Percentiles rank a stretch among this genome's conserved stretches.
phyloP scores from a whole-genome alignment of 1,140 invertebrate genomes.

The Drosophila trapezifrons region DNA sequence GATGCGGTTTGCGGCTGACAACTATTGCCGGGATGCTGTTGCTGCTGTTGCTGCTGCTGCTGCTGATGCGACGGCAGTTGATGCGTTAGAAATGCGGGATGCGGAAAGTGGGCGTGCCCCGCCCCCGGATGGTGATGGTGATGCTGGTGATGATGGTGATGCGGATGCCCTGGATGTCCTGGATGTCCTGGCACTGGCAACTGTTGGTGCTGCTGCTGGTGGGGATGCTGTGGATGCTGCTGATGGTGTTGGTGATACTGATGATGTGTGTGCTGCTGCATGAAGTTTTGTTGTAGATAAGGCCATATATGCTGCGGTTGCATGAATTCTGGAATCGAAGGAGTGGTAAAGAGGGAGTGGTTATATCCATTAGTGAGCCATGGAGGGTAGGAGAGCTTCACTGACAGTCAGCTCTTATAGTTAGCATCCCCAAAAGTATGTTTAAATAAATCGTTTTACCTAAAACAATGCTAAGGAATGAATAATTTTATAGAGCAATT shows the following conservation, averaged over 20 bases:
- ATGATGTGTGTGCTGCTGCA: conserved; percentile 83
- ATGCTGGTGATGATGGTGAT: conserved; percentile 70
- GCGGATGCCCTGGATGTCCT: conserved; percentile 52
- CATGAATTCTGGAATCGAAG: conserved; percentile 76
- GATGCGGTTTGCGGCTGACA: conserved; percentile 84
- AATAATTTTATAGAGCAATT: no score
- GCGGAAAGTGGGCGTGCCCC: conserved; percentile 71
- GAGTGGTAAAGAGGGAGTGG: conserved; percentile 5
- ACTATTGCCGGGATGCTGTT: conserved; percentile 78
- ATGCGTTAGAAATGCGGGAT: conserved; percentile 83
- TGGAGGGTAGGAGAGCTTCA: not conserved
- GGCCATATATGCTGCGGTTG: conserved; percentile 84
- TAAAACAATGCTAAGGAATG: not conserved
- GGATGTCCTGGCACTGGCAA: conserved; percentile 59
- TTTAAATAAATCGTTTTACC: not conserved
- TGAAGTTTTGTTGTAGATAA: conserved; percentile 84
- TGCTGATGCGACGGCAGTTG: conserved; percentile 64
- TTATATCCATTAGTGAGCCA: conserved; percentile 24
- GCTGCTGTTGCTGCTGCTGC: conserved; percentile 61
- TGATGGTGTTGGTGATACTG: conserved; percentile 74
- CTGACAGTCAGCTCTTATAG: not conserved
- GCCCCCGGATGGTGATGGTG: conserved; percentile 52
- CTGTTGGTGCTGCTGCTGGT: conserved; percentile 70
- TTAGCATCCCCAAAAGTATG: conserved; percentile 8
- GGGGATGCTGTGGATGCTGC: conserved; percentile 51